A percentile compares a stretch with the other conserved stretches of the same genome.
phyloP scores from a whole-genome alignment of 2,888 invertebrate genomes.

The Platerodrilus igneus region DNA sequence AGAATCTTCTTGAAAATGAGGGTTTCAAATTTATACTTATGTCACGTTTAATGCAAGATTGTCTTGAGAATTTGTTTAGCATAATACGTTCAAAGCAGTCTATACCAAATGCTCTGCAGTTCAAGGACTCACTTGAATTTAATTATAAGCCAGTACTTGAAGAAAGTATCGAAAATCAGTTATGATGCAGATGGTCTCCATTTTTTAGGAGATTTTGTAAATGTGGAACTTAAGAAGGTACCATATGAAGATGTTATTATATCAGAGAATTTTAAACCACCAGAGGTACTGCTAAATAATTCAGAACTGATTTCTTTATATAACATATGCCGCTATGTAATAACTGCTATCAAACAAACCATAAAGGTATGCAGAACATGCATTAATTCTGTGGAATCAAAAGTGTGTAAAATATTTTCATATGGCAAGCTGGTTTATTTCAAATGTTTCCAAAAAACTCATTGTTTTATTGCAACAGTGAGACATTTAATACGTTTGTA shows the following conservation, averaged over 20 bases:
- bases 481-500: constrained; percentile 5
- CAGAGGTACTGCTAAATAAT: neutral
- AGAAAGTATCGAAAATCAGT: neutral
- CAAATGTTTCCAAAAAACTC: constrained; percentile 4
- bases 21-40: neutral
- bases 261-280: neutral
- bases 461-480: constrained; percentile 5
- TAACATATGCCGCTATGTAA: constrained; percentile 3
- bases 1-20: too few species aligned
- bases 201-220: constrained; percentile 1
- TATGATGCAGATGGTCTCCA: too few species aligned
- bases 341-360: neutral
- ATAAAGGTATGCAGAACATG: neutral
- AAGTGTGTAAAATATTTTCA: constrained; percentile 4
- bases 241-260: neutral
- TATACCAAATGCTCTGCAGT: neutral
- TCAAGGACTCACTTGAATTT: neutral
- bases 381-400: constrained; percentile 3
- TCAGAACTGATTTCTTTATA: constrained; percentile 5
- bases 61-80: neutral
- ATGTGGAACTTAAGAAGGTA: neutral
- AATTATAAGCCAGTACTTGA: neutral
- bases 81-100: neutral
- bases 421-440: neutral
- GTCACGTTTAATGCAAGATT: neutral